These are phyloP conservation scores for Leptonema lineaticorne DNA, from an alignment of 1,140 invertebrate genomes.

Conservation along the genomic window DNA sequence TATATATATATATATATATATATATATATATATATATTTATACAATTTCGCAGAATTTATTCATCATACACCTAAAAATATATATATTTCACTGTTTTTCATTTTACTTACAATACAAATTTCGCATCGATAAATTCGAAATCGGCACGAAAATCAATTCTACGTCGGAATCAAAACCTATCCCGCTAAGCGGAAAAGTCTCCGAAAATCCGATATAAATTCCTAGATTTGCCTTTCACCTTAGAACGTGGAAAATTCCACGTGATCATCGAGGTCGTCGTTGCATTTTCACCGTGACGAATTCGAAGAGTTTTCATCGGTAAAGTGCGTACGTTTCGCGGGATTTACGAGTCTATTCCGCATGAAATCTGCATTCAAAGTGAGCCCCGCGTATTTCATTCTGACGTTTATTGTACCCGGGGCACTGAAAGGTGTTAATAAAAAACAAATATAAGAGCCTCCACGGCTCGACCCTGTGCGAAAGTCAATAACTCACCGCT, in stretches of 20 bases:
- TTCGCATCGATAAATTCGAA: no score
- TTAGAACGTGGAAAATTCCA: neutral
- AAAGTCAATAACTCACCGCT: conserved; percentile 37
- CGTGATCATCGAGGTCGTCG: neutral
- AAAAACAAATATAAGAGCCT: conserved; percentile 41
- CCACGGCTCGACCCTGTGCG: conserved; percentile 29
- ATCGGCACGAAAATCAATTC: no score
- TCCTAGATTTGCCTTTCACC: neutral
- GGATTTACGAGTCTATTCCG: conserved; percentile 36
- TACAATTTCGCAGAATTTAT: no score
- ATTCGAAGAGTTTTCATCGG: neutral
- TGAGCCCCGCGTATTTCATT: conserved; percentile 39
- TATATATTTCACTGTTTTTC: no score
- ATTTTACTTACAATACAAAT: no score
- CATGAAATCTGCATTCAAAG: conserved; percentile 41
- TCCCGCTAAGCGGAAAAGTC: neutral
- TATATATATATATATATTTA: no score
- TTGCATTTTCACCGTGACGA: neutral
- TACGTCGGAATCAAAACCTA: no score
- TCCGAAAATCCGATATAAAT: neutral
- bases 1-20: no score
- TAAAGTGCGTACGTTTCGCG: conserved; percentile 32
- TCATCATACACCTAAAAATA: no score
- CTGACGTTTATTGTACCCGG: conserved; percentile 41
- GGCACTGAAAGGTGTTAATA: conserved; percentile 41